Base-by-base conservation (phyloP, 2,113 vertebrate species). In the Catharus bicknelli region DNA sequence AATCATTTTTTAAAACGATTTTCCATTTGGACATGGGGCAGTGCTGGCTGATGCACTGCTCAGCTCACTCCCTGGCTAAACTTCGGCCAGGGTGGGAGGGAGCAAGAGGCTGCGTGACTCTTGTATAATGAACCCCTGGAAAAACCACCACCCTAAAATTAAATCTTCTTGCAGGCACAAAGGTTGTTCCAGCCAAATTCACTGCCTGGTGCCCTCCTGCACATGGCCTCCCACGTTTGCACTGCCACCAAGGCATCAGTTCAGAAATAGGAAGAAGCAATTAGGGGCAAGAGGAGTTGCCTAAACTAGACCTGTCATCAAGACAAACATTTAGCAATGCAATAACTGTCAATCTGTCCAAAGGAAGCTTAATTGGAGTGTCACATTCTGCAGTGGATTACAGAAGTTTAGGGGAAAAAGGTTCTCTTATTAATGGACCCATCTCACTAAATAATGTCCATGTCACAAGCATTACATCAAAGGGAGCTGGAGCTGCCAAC, bases 301-400 rank as follows among this genome's bases (percentile, higher is more conserved):
- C 73, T 90, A 18, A 77, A 77, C 73, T 17, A 29, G 86, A 92
- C 47, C 47, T 34, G 57, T 74, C 94, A 77, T 55, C 43, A 27
- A 70, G 80, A 82, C 38, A 80, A 86, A 81, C 69, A 70, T 42
- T 73, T 57, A 86, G 72, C 42, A 83, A 58, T 38, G 68, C 68
- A 74, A 1, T 59, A 83, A 92, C 72, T 77, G 83, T 66, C 83
- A 80, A 16, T 10, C 77, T 86, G 61, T 45, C 90, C 75, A 88
- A 84, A 86, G 64, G 40, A 90, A 69, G 32, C 73, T 78, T 89
- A 84, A 93, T 32, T 86, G 59, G 78, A 89, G 42, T 36, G 76
- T 94, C 83, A 93, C 75, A 47, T 93, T 91, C 76, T 64, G 70
- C 51, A 76, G 63, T 48, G 34, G 45, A 86, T 81, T 82, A 93